Evolutionary conservation across 2,113 vertebrate species (phyloP).

Genomic region (Dicaeum eximium): DNA sequence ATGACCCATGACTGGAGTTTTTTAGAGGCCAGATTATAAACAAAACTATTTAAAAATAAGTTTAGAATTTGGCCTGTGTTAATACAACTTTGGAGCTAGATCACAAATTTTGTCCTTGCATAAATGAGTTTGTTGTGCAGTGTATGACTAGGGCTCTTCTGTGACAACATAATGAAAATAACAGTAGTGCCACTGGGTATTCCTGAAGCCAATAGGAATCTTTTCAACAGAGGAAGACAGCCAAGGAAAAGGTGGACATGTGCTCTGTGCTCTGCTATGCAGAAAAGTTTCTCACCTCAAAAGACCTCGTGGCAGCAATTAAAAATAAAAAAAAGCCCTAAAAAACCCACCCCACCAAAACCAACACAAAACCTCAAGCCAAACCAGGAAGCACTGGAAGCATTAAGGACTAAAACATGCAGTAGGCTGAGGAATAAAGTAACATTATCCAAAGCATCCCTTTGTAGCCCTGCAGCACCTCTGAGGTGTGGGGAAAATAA

Average conservation of each 20-base stretch:
- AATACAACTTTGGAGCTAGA: neutral
- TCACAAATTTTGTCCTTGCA: neutral
- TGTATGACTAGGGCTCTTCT: neutral
- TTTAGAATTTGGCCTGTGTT: neutral
- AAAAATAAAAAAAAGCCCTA: neutral
- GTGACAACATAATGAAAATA: neutral
- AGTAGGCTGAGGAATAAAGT: neutral
- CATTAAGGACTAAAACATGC: neutral
- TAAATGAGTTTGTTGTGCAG: neutral
- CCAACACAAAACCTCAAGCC: neutral
- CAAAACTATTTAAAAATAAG: neutral
- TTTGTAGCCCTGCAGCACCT: neutral
- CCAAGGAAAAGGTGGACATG: neutral
- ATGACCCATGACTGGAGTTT: neutral
- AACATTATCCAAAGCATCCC: neutral
- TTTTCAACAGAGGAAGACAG: neutral
- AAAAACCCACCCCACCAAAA: neutral
- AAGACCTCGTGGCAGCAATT: neutral
- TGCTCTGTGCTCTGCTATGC: neutral
- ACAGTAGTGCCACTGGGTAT: neutral
- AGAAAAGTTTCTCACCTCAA: neutral
- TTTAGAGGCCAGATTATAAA: neutral
- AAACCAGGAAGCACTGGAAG: neutral
- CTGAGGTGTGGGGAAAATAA: rapidly evolving
- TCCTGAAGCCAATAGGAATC: neutral